phyloP scores from a whole-genome alignment of 2,797 vertebrate genomes.

The Molothrus aeneus region DNA sequence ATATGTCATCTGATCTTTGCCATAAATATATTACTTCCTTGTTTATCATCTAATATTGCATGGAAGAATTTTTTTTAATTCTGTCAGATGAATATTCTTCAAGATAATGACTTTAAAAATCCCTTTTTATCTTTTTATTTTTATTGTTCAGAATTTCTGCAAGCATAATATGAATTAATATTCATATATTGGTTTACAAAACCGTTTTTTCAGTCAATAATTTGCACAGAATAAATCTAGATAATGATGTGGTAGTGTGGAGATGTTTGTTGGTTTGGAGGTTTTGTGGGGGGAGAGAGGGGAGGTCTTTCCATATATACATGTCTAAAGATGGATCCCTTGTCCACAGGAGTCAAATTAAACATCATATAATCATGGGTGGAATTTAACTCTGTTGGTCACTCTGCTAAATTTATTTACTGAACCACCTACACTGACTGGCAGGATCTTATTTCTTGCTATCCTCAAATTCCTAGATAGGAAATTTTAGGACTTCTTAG shows the following conservation, averaged over 20 bases:
- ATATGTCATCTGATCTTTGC: conserved; percentile 30
- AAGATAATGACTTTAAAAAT: background rate
- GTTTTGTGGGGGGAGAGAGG: background rate
- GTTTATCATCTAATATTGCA: background rate
- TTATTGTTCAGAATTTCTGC: background rate
- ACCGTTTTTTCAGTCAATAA: background rate
- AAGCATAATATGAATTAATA: background rate
- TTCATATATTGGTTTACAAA: background rate
- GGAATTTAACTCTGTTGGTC: background rate
- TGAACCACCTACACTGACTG: background rate
- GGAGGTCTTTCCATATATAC: background rate
- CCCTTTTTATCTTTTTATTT: background rate
- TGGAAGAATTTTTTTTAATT: background rate
- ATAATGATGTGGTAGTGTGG: background rate
- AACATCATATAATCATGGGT: background rate
- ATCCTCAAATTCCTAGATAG: background rate
- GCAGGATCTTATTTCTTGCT: background rate
- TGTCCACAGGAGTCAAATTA: background rate
- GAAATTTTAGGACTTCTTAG: background rate
- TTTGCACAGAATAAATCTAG: conserved; percentile 19
- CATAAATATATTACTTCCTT: background rate
- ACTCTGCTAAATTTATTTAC: background rate
- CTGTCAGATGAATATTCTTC: background rate
- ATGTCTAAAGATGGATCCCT: background rate
- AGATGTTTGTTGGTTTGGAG: background rate